Base-by-base conservation (phyloP, 2,797 vertebrate genomes). In the Selene dorsalis region DNA sequence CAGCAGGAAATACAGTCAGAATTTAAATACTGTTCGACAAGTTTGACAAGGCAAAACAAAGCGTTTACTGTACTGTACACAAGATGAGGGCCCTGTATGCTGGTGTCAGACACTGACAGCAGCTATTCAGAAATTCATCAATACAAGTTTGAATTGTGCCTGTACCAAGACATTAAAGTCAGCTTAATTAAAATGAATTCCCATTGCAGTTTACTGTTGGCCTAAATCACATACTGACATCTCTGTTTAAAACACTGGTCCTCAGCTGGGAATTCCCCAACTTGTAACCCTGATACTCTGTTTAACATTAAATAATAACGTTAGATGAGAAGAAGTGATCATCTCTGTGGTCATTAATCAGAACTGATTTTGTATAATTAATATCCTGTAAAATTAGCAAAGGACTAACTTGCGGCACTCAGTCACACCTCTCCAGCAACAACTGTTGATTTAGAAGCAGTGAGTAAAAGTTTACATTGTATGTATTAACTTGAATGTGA, bases 271-370 rank as follows among this genome's bases (percentile, higher is more conserved):
- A 52, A 55, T 53, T 60, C n/a, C 56, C 76, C 14, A 61, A 17
- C 18, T 24, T 57, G 30, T 52, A 67, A 73, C 60, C 52, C 17
- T n/a, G 65, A 13, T 35, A 30, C 48, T 58, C 74, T 63, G n/a
- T 69, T 84, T 75, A 83, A 72, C 4, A 61, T 9, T 58, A 75
- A 71, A 59, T 48, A n/a, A 53, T 3, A 68, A 52, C n/a, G 17
- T 7, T 12, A 22, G 5, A 43, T 3, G 1, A 59, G 3, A 48
- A 5, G 1, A 69, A 30, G 14, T 32, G 11, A 70, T 62, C 14
- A 48, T 24, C 20, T 60, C 24, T 48, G 8, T 20, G 1, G 14
- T 39, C 28, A 63, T 30, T 63, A 3, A 68, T 35, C 45, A 22
- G 10, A 71, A 6, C 6, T 20, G 16, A 59, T 52, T n/a, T 50